phyloP scores from a whole-genome alignment of 2,888 invertebrate genomes.

The Dascillus cervinus region DNA sequence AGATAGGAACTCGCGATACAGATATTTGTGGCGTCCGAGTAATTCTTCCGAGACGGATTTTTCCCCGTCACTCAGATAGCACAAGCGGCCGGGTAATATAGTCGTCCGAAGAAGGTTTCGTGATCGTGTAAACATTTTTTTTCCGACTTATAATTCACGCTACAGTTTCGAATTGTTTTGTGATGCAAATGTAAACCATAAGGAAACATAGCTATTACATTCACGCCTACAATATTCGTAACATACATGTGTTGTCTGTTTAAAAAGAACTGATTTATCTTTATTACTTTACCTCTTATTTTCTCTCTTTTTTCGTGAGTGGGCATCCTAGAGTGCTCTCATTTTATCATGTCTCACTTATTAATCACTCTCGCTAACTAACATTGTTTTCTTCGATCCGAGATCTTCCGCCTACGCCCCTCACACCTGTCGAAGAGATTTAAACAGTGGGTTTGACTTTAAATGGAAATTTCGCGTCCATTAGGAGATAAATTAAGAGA shows the following conservation, averaged over 20 bases:
- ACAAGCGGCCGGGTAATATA: constrained; percentile 2
- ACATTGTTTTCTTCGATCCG: too few species aligned
- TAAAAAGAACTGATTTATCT: constrained; percentile 21
- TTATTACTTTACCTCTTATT: constrained; percentile 16
- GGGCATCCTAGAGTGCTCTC: neutral
- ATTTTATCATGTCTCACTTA: too few species aligned
- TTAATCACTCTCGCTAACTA: too few species aligned
- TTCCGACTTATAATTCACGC: constrained; percentile 15
- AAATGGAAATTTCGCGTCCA: too few species aligned
- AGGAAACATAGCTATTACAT: constrained; percentile 31
- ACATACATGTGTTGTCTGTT: constrained; percentile 23
- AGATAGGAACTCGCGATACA: neutral
- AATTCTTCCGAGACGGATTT: too few species aligned
- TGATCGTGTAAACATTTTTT: constrained; percentile 17
- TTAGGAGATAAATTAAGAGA: too few species aligned
- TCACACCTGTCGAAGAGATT: too few species aligned
- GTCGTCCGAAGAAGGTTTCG: constrained; percentile 8
- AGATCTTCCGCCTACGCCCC: too few species aligned
- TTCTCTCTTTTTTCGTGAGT: too few species aligned
- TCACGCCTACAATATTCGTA: constrained; percentile 28
- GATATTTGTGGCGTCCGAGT: too few species aligned
- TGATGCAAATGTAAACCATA: constrained; percentile 33
- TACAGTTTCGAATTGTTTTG: constrained; percentile 25
- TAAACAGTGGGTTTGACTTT: too few species aligned
- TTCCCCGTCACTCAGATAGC: too few species aligned